These are phyloP conservation scores for Sebastes oblongus DNA, from an alignment of 2,797 vertebrate genomes.

Conservation along the genomic window DNA sequence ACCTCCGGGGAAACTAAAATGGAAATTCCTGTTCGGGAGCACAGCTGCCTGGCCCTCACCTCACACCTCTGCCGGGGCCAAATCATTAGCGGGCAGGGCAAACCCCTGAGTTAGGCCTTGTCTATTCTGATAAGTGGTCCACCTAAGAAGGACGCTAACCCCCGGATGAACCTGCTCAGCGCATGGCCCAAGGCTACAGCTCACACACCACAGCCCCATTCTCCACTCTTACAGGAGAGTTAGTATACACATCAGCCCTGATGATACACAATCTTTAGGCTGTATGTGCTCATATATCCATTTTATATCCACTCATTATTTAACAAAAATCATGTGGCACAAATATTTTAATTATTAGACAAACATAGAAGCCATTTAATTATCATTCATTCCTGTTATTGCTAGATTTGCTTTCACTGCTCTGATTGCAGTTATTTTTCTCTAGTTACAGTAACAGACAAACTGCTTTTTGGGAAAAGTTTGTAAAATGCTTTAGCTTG, in stretches of 20 bases:
- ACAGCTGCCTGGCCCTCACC: conserved; percentile 39
- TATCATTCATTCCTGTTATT: background rate
- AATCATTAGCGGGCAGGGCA: conserved; percentile 59
- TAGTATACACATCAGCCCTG: background rate
- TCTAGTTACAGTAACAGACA: background rate
- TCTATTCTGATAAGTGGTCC: conserved; percentile 70
- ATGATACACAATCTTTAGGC: background rate
- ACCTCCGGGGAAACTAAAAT: conserved; percentile 56
- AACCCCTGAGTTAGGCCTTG: conserved; percentile 50
- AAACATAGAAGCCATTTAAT: background rate
- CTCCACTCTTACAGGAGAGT: conserved; percentile 8
- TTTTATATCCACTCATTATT: background rate
- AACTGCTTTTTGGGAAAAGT: background rate
- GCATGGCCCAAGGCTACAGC: conserved; percentile 46
- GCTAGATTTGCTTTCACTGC: background rate
- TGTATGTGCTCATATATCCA: background rate
- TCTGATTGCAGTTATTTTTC: background rate
- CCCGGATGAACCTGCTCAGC: conserved; percentile 52
- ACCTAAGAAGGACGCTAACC: conserved; percentile 58
- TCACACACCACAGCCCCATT: background rate
- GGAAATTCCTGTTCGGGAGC: conserved; percentile 49
- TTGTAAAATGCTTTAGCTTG: background rate
- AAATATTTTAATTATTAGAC: background rate
- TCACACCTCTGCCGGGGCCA: conserved; percentile 54
- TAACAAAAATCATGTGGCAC: background rate